phyloP scores from a whole-genome alignment of 2,113 vertebrate species.

The Ursus arctos region DNA sequence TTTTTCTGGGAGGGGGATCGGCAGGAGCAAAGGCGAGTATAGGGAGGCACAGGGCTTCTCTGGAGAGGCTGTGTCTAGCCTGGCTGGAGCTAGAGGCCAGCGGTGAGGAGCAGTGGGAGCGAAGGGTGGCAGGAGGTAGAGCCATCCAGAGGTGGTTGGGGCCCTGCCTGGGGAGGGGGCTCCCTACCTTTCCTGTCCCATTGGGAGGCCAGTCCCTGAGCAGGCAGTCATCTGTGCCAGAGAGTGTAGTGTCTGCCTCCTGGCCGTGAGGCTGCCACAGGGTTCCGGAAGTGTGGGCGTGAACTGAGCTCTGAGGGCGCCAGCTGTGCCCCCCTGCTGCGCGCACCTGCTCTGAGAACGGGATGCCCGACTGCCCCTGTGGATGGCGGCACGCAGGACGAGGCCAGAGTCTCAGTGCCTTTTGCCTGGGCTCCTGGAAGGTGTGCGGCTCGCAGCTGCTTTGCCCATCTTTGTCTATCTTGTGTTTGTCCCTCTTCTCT shows the following conservation, averaged over 20 bases:
- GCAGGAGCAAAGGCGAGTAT: not conserved
- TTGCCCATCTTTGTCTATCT: not conserved
- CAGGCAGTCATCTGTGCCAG: rapidly evolving
- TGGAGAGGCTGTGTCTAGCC: not conserved
- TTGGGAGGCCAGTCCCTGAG: not conserved
- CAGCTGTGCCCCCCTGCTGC: not conserved
- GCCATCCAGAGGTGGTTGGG: not conserved
- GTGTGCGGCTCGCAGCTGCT: not conserved
- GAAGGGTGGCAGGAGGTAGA: not conserved
- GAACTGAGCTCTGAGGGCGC: not conserved
- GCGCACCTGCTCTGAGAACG: not conserved
- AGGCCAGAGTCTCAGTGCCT: not conserved
- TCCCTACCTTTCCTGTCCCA: too few species aligned
- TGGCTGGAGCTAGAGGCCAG: not conserved
- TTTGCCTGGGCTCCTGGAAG: not conserved
- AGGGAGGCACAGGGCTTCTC: not conserved
- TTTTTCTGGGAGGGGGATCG: not conserved
- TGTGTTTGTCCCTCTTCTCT: not conserved
- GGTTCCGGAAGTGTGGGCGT: not conserved
- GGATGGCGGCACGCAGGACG: not conserved
- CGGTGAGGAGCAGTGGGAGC: not conserved
- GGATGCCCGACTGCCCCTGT: not conserved
- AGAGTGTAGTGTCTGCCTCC: not conserved
- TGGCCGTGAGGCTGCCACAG: not conserved
- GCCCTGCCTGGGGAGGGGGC: not conserved